These are phyloP conservation scores for Lapara coniferarum DNA, from an alignment of 2,888 invertebrate genomes.

Conservation along the genomic window DNA sequence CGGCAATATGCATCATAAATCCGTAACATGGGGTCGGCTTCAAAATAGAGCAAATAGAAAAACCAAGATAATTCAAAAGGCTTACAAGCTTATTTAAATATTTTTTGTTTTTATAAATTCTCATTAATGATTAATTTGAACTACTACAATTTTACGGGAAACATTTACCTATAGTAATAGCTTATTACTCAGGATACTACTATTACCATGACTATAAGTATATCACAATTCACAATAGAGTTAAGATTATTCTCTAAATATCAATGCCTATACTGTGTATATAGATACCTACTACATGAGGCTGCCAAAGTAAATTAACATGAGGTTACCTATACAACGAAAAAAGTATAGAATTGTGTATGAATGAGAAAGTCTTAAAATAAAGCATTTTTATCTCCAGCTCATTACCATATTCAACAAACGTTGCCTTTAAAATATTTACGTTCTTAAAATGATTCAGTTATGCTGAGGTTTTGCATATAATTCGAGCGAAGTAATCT, in stretches of 20 bases:
- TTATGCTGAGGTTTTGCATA: slow-evolving; percentile 53
- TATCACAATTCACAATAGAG: too few species aligned
- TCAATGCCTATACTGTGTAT: too few species aligned
- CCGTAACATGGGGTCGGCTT: background rate
- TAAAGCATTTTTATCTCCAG: slow-evolving; percentile 7
- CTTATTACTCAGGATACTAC: too few species aligned
- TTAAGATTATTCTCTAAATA: too few species aligned
- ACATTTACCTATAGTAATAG: too few species aligned
- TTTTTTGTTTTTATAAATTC: too few species aligned
- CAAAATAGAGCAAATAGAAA: background rate
- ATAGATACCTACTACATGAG: background rate
- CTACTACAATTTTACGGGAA: too few species aligned
- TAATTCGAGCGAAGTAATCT: slow-evolving; percentile 60
- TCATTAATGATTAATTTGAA: too few species aligned
- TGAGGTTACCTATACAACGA: background rate
- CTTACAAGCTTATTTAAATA: background rate
- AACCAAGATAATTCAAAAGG: too few species aligned
- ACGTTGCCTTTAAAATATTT: slow-evolving; percentile 41
- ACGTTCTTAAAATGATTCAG: slow-evolving; percentile 48
- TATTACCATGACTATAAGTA: too few species aligned
- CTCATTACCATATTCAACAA: slow-evolving; percentile 9
- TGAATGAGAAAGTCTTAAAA: background rate
- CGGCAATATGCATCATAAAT: slow-evolving; percentile 2
- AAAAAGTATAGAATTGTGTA: background rate
- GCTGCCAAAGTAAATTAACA: background rate